Conservation (phyloP, 2,797 vertebrate genomes). For the Alca torda region DNA sequence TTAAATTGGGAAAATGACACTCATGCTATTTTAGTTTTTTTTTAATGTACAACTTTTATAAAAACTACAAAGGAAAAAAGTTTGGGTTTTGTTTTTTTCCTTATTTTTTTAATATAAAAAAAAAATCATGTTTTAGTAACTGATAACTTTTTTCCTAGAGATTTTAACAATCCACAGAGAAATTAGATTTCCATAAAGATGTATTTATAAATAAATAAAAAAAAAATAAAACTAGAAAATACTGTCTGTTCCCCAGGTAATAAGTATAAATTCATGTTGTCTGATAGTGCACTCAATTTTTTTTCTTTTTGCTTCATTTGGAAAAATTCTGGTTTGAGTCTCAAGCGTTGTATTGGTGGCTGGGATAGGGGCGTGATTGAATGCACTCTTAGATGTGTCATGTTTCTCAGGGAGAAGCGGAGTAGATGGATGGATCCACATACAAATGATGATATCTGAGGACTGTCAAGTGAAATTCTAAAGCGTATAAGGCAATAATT, state of each 20-base stretch:
- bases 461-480: neutral
- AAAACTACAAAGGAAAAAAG: neutral
- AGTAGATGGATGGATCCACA: neutral
- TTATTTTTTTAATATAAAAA: neutral
- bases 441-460: neutral
- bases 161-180: neutral
- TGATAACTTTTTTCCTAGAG: neutral
- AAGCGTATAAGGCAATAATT: neutral
- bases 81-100: neutral
- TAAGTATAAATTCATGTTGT: neutral
- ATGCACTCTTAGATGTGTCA: neutral
- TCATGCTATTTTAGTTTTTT: neutral
- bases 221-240: neutral
- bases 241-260: neutral
- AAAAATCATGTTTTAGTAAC: neutral
- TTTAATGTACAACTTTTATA: fast-evolving
- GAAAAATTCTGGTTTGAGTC: neutral
- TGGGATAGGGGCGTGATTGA: neutral
- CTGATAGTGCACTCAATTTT: neutral
- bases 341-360: neutral
- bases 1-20: neutral
- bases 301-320: neutral
- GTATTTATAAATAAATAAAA: neutral
- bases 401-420: neutral
- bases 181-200: neutral